Evolutionary conservation across 2,797 vertebrate genomes (phyloP), one percentile per base, ranked within the genome.

Genomic region (Glyptemys insculpta): DNA sequence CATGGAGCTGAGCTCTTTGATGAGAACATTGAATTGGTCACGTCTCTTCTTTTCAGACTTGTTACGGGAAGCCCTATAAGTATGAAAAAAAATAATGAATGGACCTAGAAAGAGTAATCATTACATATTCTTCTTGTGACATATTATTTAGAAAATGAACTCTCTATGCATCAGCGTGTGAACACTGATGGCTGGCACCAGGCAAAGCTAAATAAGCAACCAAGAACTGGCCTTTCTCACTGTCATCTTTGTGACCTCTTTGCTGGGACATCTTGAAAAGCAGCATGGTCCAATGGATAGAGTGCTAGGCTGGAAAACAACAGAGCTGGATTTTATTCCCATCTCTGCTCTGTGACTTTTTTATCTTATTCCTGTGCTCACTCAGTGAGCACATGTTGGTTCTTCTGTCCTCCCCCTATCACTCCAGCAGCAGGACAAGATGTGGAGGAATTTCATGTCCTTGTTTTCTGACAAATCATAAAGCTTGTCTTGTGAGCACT

Each of bases 41-140:
- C 98, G 98, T 88, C 98, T 98, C 93, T 99, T 99, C 97, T 99
- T 99, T 97, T 99, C 98, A 97, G 98, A 99, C 97, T 98, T 99
- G 96, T 99, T 99, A 96, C 98, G 97, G 1, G 98, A 98, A 96
- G 98, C 98, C 98, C 98, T 99, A 92, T n/a, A 92, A 98, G 97
- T 16, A 92, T 18, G 85, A 74, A 86, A 85, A 15, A 3, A 50
- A n/a, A 31, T n/a, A 41, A 57, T 23, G 72, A 23, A 50, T 8
- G 37, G 27, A 44, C 11, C 78, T 41, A 72, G 81, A 84, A 54
- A 79, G 12, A n/a, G 78, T 80, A 49, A 11, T 31, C 82, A 90
- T 81, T 97, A 79, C 79, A 86, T 78, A 85, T 5, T 91, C 9
- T 87, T 95, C 93, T 65, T 93, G 78, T 19, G 50, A n/a, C 7